phyloP scores from a whole-genome alignment of 1,140 invertebrate genomes.

The Heliconius melpomene region DNA sequence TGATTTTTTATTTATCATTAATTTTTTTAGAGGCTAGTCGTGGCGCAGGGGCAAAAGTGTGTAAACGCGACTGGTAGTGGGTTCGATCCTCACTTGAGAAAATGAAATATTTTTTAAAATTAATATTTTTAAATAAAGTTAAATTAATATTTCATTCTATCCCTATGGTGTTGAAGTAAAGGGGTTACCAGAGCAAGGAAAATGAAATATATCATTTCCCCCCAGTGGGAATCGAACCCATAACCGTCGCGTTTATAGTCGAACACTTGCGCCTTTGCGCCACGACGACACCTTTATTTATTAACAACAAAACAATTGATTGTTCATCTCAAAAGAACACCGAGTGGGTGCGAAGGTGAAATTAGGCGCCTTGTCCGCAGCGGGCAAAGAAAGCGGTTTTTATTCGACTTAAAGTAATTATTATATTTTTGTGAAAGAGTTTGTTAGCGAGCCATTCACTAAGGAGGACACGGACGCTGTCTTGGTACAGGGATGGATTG shows the following conservation, averaged over 20 bases:
- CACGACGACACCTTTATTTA: background rate
- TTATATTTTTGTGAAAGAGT: slow-evolving; percentile 80
- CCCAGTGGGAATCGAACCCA: too few relatives aligned
- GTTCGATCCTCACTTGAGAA: too few relatives aligned
- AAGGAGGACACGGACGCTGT: slow-evolving; percentile 64
- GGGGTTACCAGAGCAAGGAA: background rate
- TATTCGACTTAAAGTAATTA: slow-evolving; percentile 80
- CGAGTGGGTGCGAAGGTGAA: slow-evolving; percentile 58
- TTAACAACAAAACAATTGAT: slow-evolving; percentile 26
- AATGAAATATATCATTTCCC: too few relatives aligned
- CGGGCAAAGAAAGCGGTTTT: slow-evolving; percentile 70
- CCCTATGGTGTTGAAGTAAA: too few relatives aligned
- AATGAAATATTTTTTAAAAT: too few relatives aligned
- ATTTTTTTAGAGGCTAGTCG: slow-evolving; percentile 13
- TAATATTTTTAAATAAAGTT: too few relatives aligned
- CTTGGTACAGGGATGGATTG: slow-evolving; percentile 52
- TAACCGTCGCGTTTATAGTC: background rate
- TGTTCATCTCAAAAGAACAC: slow-evolving; percentile 43
- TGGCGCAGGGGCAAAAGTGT: too few relatives aligned
- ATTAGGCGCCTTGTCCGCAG: slow-evolving; percentile 62
- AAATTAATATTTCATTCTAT: too few relatives aligned
- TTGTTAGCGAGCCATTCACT: slow-evolving; percentile 78
- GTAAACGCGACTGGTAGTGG: too few relatives aligned
- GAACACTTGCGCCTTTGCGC: too few relatives aligned
- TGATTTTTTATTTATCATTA: slow-evolving; percentile 26